These are phyloP conservation scores for Zaprionus lineosus DNA, from an alignment of 2,888 invertebrate species.

Conservation along the genomic window DNA sequence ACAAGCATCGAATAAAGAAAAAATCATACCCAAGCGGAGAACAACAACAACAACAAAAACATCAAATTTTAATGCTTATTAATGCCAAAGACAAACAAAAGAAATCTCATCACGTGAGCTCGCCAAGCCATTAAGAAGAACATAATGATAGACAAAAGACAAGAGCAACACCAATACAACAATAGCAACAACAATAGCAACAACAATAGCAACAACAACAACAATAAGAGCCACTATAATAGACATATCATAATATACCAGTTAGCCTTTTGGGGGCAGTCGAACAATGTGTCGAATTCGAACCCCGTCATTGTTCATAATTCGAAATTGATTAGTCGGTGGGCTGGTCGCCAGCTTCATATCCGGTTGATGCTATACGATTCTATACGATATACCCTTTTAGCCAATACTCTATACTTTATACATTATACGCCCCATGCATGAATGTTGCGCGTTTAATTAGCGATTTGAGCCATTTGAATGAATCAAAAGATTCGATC, in stretches of 20 bases:
- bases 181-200: constrained; percentile 11
- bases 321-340: constrained; percentile 58
- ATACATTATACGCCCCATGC: constrained; percentile 37
- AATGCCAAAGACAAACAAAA: constrained; percentile 67
- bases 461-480: constrained; percentile 36
- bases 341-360: constrained; percentile 35
- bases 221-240: no score
- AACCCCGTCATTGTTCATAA: constrained; percentile 61
- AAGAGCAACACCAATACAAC: background rate
- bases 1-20: constrained; percentile 14
- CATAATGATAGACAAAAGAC: constrained; percentile 46
- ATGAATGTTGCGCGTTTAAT: constrained; percentile 47
- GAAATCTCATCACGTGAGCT: constrained; percentile 62
- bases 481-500: background rate
- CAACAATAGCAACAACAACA: constrained; percentile 4
- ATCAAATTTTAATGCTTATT: constrained; percentile 34
- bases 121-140: constrained; percentile 39
- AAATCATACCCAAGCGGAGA: no score
- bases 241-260: no score
- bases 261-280: constrained; percentile 42
- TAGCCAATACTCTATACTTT: no score
- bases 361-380: constrained; percentile 55
- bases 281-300: constrained; percentile 17
- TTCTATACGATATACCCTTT: no score
- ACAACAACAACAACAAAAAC: constrained; percentile 10